These are phyloP conservation scores for Sturnira hondurensis DNA, from an alignment of 2,113 vertebrate genomes.

Conservation along the genomic window DNA sequence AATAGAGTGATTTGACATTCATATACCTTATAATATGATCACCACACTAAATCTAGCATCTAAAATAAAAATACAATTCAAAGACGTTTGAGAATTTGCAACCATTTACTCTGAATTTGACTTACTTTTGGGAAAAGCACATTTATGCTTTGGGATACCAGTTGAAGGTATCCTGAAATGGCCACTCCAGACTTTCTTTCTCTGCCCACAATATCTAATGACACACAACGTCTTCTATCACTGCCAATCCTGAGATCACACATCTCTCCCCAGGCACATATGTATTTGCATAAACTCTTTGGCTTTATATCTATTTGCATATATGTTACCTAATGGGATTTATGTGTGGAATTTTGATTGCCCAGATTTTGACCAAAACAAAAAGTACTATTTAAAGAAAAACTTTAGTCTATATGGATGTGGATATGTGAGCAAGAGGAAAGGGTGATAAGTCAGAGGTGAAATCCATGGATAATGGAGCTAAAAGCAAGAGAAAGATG, in stretches of 20 bases:
- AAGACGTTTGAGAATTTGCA: background rate
- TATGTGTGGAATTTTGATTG: background rate
- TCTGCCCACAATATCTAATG: background rate
- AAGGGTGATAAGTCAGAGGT: background rate
- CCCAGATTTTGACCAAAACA: background rate
- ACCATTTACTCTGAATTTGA: background rate
- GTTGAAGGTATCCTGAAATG: background rate
- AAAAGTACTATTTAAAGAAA: background rate
- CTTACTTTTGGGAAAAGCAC: background rate
- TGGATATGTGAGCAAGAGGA: background rate
- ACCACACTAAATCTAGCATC: background rate
- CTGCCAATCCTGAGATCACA: background rate
- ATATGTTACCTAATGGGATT: background rate
- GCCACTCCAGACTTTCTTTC: background rate
- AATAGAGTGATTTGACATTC: background rate
- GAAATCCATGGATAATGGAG: background rate
- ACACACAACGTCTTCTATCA: background rate
- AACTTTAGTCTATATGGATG: background rate
- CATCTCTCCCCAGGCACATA: background rate
- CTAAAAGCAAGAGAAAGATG: background rate
- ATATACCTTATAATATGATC: too few species aligned
- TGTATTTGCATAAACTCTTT: background rate
- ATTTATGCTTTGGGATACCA: background rate
- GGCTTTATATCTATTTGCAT: background rate
- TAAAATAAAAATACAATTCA: conserved; percentile 39